Conservation (phyloP, 2,113 vertebrate genomes). For the Sylvilagus bachmani region DNA sequence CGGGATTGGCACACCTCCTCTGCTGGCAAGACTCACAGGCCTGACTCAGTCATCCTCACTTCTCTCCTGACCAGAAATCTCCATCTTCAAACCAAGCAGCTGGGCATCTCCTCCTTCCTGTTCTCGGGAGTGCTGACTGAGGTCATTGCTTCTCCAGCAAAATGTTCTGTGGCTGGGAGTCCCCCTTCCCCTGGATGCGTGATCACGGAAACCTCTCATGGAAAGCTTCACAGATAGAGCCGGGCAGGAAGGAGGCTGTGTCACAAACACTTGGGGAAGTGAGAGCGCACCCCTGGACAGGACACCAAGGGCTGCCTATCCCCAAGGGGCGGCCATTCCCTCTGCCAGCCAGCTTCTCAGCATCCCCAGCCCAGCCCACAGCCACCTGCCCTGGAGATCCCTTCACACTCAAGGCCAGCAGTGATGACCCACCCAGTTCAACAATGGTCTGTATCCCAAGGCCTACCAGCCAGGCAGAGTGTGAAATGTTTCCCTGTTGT, state of each 20-base stretch:
- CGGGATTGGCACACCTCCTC: background rate
- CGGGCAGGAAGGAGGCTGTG: background rate
- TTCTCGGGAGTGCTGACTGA: background rate
- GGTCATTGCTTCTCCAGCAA: background rate
- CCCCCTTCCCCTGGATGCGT: background rate
- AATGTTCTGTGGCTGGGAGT: background rate
- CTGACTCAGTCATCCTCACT: background rate
- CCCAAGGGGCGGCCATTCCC: background rate
- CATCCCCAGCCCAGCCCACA: background rate
- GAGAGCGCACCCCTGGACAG: background rate
- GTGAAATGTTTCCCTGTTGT: background rate
- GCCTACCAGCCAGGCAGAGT: background rate
- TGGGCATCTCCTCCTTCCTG: constrained; percentile 15
- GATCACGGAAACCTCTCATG: constrained; percentile 20
- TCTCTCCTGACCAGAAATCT: background rate
- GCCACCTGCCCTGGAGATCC: background rate
- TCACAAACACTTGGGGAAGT: constrained; percentile 29
- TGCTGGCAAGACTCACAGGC: background rate
- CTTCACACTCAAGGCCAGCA: background rate
- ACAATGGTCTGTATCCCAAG: background rate
- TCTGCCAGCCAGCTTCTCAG: background rate
- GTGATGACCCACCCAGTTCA: background rate
- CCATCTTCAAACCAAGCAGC: constrained; percentile 12
- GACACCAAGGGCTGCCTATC: background rate
- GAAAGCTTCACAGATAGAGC: background rate